Percentiles rank a stretch among this genome's conserved stretches.
These are phyloP conservation scores for Akabosia matsudoensis DNA, from an alignment of 1,140 invertebrate species.

Conservation along the genomic window DNA sequence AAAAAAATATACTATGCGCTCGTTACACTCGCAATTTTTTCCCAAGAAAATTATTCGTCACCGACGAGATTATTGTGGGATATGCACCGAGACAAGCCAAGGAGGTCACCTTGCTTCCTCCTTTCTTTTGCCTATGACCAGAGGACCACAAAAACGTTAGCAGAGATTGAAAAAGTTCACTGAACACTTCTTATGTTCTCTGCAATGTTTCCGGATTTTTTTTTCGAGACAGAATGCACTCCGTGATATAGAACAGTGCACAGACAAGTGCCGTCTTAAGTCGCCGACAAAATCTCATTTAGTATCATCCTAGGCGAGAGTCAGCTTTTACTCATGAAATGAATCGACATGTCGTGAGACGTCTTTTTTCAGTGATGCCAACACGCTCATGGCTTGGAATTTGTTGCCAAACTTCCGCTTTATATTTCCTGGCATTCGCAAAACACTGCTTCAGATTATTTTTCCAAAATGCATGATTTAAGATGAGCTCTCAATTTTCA, in stretches of 20 bases:
- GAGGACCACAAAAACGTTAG: not conserved
- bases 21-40: no score
- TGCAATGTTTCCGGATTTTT: not conserved
- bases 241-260: not conserved
- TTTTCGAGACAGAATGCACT: not conserved
- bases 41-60: not conserved
- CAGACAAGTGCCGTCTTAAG: not conserved
- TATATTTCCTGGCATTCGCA: not conserved
- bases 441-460: not conserved
- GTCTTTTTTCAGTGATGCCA: no score
- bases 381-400: no score
- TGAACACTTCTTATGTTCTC: not conserved
- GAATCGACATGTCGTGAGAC: no score
- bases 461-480: not conserved
- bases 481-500: not conserved
- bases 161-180: not conserved
- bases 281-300: not conserved
- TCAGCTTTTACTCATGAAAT: not conserved
- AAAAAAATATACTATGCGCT: no score
- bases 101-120: constrained; percentile 22
- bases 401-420: constrained; percentile 7
- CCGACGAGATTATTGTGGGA: not conserved
- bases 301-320: not conserved
- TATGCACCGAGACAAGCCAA: not conserved
- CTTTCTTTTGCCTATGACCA: not conserved